These are phyloP conservation scores for Eilema depressum DNA, from an alignment of 2,888 invertebrate genomes.

Conservation along the genomic window DNA sequence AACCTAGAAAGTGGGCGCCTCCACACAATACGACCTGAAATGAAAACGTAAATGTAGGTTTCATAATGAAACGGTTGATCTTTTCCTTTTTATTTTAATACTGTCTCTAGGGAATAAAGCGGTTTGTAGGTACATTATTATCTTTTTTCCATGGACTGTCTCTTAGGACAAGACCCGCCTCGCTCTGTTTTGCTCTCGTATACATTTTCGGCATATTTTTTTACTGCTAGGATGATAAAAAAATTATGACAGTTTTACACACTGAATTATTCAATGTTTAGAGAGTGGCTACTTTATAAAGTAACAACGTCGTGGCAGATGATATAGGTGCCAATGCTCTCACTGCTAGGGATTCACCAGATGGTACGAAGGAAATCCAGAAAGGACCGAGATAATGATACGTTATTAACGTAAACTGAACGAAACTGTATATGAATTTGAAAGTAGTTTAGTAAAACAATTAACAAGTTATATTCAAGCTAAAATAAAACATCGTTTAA, in stretches of 20 bases:
- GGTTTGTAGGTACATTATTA: not conserved
- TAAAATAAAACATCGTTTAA: no score
- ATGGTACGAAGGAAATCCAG: no score
- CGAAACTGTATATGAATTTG: no score
- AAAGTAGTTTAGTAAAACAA: no score
- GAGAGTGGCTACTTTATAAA: not conserved
- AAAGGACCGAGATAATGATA: not conserved
- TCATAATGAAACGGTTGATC: constrained; percentile 1
- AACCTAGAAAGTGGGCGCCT: not conserved
- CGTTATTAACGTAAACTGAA: not conserved
- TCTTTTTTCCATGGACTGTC: not conserved
- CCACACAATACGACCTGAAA: constrained; percentile 5
- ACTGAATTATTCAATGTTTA: not conserved
- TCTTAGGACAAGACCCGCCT: not conserved
- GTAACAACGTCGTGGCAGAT: no score
- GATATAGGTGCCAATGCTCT: not conserved
- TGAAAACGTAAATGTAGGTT: constrained; percentile 19
- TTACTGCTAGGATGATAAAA: not conserved
- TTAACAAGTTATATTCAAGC: no score
- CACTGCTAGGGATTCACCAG: no score
- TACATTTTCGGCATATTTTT: not conserved
- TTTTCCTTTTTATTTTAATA: not conserved
- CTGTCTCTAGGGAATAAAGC: not conserved
- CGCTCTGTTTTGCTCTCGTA: not conserved
- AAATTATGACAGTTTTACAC: not conserved